These are phyloP conservation scores for Mactromeris polynyma DNA, from an alignment of 2,888 invertebrate species.

Conservation along the genomic window DNA sequence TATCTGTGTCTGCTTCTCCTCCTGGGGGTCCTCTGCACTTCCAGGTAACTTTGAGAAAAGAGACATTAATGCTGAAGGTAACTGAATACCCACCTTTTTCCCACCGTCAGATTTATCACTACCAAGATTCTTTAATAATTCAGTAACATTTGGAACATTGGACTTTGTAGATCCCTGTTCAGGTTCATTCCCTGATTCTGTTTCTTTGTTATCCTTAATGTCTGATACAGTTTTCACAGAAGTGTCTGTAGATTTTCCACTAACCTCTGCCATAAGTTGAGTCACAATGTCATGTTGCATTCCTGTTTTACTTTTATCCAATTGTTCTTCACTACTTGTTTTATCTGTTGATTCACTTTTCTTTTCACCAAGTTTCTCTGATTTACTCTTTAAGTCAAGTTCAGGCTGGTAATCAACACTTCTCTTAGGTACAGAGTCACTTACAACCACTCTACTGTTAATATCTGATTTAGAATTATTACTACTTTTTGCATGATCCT, in stretches of 20 bases:
- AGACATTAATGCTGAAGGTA: conserved; percentile 74
- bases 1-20: background rate
- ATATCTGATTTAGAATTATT: background rate
- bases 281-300: conserved; percentile 49
- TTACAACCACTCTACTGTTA: background rate
- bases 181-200: conserved; percentile 14
- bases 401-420: background rate
- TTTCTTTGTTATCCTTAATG: background rate
- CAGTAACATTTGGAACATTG: conserved; percentile 54
- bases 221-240: background rate
- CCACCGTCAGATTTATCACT: conserved; percentile 5
- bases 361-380: background rate
- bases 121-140: conserved; percentile 48
- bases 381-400: background rate
- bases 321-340: background rate
- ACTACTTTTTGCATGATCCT: background rate
- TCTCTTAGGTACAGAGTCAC: background rate
- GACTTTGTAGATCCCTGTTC: conserved; percentile 24
- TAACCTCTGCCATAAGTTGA: conserved; percentile 57
- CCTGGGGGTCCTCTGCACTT: conserved; percentile 22
- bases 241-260: conserved; percentile 27
- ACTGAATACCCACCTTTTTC: conserved; percentile 44
- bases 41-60: conserved; percentile 74
- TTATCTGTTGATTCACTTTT: background rate
- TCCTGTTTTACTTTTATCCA: background rate